Evolutionary conservation across 1,140 invertebrate species (phyloP), one percentile per base, ranked within the genome.

Genomic region (Cepaea nemoralis): DNA sequence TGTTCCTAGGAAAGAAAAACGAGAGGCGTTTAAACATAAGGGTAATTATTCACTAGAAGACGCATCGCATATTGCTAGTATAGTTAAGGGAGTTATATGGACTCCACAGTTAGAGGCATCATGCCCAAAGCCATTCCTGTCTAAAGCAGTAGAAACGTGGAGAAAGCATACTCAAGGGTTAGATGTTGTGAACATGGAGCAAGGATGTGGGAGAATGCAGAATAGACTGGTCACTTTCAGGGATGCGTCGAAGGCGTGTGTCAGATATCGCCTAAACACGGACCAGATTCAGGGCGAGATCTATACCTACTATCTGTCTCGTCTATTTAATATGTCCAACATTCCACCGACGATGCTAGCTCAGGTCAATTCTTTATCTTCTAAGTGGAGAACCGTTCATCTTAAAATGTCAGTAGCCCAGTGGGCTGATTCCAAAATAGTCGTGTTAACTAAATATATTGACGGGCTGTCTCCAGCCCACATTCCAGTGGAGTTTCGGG

Each of bases 201-300:
- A 93, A n/a, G 96, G 96, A 0, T 97, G 96, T 88, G 96, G 96
- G 0, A 92, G 96, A 63, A 96, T 96, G 95, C 96, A 96, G 88
- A 97, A 97, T 89, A 92, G 96, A 14, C 87, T 96, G 40, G 91
- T 96, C 0, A 95, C 94, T 0, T 95, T 96, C 84, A 93, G 93
- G 77, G 95, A 96, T 89, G 95, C 95, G 0, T 93, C 93, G 16
- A 88, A 87, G 70, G 88, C 96, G 10, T 97, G 96, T 87, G 95
- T 95, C 0, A 92, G 96, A 40, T 97, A 97, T 89, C 93, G 96
- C 63, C 95, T 96, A 83, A 97, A 97, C 87, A 95, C 95, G 35
- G 96, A 97, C 88, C 96, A 97, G 90, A 96, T 97, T 66, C 96
- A 97, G 91, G 96, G 96, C 19, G 96, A 97, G 90, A 94, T 97